phyloP scores from a whole-genome alignment of 1,140 invertebrate genomes.

The Drosophila kepulauana region DNA sequence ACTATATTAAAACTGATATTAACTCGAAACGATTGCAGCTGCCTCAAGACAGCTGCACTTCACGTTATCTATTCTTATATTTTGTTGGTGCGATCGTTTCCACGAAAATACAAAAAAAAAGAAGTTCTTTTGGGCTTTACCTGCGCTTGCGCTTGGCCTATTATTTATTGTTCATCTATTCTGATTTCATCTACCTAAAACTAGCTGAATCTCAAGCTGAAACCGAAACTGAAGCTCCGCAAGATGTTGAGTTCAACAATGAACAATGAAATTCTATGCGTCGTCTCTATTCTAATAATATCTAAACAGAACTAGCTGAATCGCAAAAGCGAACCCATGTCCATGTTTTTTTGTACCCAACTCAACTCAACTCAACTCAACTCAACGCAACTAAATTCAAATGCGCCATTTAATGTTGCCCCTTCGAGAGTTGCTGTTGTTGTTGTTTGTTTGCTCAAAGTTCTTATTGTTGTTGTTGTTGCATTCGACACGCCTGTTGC shows the following conservation, averaged over 20 bases:
- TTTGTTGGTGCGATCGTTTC: background rate
- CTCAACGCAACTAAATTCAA: conserved; percentile 56
- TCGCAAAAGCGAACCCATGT: conserved; percentile 6
- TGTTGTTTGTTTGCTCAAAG: conserved; percentile 34
- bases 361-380: conserved; percentile 9
- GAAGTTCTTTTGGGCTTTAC: conserved; percentile 37
- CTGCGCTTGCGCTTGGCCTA: conserved; percentile 38
- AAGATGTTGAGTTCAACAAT: background rate
- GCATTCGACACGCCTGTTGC: conserved; percentile 55
- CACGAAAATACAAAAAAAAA: background rate
- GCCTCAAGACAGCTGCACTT: too few relatives aligned
- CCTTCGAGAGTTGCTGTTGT: conserved; percentile 45
- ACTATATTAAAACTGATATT: too few relatives aligned
- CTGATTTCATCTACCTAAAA: conserved; percentile 36
- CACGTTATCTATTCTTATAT: too few relatives aligned
- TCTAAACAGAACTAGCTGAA: conserved; percentile 44
- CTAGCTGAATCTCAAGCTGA: conserved; percentile 28
- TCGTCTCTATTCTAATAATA: conserved; percentile 15
- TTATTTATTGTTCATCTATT: conserved; percentile 18
- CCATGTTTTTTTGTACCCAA: background rate
- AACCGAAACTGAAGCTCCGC: too few relatives aligned
- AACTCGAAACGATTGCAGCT: too few relatives aligned
- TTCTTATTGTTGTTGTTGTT: conserved; percentile 36
- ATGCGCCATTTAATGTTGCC: conserved; percentile 67
- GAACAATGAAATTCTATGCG: conserved; percentile 31